Base-by-base conservation (phyloP, 2,797 vertebrate genomes). In the Enteromius trimaculatus region DNA sequence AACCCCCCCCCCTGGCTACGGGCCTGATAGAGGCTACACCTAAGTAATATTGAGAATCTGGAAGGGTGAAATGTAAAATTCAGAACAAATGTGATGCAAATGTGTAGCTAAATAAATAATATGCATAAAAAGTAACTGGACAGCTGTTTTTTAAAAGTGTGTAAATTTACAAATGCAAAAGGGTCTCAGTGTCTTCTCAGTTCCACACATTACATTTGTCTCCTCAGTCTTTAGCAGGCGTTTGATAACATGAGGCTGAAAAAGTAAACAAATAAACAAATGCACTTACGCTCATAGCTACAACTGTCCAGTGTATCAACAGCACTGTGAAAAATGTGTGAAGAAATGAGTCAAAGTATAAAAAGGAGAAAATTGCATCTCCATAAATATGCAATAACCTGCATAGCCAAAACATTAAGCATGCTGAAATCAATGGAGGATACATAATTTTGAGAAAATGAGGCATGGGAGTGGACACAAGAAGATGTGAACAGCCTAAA, bases 321-420 rank as follows among this genome's bases (percentile, higher is more conserved):
- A 49, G 26, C 44, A 31, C 26, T 31, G 9, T 21, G 10, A 72
- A 31, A 26, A 31, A 17, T 71, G 23, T 19, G 44, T 47, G 44
- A 71, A 31, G 23, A 71, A 72, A 51, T 72, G 13, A 1, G 26
- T 49, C 26, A 51, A 51, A 70, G 39, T 23, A 70, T 44, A 26
- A 70, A 26, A 47, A 26, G 6, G 39, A 70, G 13, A 70, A 64
- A 64, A 70, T 44, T 70, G 39, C 7, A 44, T 70, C 6, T 44
- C n/a, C n/a, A 17, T 69, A 69, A 44, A 69, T 69, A 69, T 69
- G 21, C 37, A 44, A 14, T 23, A 16, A 69, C n/a, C 66, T 69
- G 13, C 39, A 44, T 17, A 70, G 6, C 13, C 68, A 70, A 23
- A 64, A 64, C 14, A 64, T 17, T 3, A 64, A 31, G 14, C 62